These are phyloP conservation scores for Aphelinus certus DNA, from an alignment of 1,140 invertebrate genomes.

Conservation along the genomic window DNA sequence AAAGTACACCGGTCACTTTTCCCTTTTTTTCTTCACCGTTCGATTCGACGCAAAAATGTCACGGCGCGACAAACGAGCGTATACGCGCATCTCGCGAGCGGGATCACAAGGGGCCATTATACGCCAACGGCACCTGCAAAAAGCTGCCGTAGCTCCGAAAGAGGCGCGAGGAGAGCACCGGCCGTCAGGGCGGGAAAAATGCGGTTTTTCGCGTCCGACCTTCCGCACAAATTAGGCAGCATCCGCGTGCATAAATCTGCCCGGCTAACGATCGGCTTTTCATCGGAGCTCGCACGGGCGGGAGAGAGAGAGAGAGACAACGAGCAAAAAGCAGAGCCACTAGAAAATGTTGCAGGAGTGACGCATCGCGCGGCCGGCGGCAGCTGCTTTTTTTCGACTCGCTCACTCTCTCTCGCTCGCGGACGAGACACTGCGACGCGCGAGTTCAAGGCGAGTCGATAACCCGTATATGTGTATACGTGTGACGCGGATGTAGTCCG, in stretches of 20 bases:
- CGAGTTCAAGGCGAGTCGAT: constrained; percentile 49
- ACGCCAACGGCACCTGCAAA: no score
- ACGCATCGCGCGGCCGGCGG: constrained; percentile 37
- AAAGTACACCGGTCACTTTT: no score
- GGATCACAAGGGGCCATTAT: no score
- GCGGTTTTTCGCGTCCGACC: background rate
- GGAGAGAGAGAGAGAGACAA: background rate
- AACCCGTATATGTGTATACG: constrained; percentile 21
- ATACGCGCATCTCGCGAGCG: no score
- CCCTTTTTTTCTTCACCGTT: no score
- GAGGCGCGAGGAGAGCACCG: no score
- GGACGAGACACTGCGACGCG: constrained; percentile 1
- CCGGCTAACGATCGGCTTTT: constrained; percentile 10
- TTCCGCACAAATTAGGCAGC: background rate
- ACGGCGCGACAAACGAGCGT: no score
- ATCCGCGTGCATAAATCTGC: background rate
- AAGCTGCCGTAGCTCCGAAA: no score
- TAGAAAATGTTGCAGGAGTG: constrained; percentile 32
- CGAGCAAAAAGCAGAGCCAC: constrained; percentile 20
- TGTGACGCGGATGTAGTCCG: constrained; percentile 9
- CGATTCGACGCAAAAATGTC: no score
- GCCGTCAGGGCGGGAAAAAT: background rate
- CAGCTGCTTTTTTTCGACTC: background rate
- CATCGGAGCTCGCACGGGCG: no score
- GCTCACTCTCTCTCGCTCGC: constrained; percentile 8